Evolutionary conservation across 2,797 vertebrate genomes (phyloP), one percentile per base, ranked within the genome.

Genomic region (Cossypha caffra): DNA sequence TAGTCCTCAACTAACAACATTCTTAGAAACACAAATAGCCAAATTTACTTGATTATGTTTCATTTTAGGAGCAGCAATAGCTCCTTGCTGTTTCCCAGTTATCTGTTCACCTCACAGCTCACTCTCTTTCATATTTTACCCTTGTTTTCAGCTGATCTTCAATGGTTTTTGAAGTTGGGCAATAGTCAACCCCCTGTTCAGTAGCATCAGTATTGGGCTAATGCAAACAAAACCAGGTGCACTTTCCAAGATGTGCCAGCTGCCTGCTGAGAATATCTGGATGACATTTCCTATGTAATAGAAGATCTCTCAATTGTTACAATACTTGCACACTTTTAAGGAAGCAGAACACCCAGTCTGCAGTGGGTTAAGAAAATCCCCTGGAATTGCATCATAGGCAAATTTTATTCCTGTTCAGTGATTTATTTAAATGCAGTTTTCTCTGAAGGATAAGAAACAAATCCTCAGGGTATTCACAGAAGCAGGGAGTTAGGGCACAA

Each of bases 381-480:
- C 82, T 90, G 80, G 58, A 95, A 91, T 38, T 93, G 71, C 73
- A 90, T 86, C 69, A 61, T 78, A 94, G 95, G 66, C 66, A 95
- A 91, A 67, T 81, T 96, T 92, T 75, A 88, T 81, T 94, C 87
- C 62, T 86, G 69, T 88, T 91, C 89, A 91, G 72, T 93, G 82
- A 83, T 88, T 95, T 95, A 93, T 86, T 95, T 93, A 90, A 95
- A 93, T 42, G 31, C 43, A 93, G 85, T 78, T 95, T 81, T 84
- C 90, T 95, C 91, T 52, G 62, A 93, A 88, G 82, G 66, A 84
- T 84, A 93, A 55, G 59, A 75, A 95, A 84, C 37, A 69, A 92
- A 81, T 79, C 85, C 87, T 57, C 40, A 63, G 66, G 68, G 78
- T 80, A 54, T 72, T 75, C 85, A 91, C 47, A 84, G 68, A 88